Evolutionary conservation across 2,113 vertebrate genomes (phyloP), one percentile per base, ranked within the genome.

Genomic region (Castor canadensis): DNA sequence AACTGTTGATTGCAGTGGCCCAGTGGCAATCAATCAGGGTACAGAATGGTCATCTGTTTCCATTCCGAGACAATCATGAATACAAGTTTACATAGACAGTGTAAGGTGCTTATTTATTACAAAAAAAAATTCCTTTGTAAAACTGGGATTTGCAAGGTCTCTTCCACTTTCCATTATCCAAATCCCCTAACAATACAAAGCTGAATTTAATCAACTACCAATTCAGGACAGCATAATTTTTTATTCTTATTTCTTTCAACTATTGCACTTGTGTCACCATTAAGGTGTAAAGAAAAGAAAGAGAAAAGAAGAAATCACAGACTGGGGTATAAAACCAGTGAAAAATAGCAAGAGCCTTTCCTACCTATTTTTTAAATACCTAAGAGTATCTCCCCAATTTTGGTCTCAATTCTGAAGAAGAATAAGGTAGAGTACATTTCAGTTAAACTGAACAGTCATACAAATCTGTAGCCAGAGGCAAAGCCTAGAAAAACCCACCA

Each of bases 171-270:
- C 64, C 26, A 66, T 40, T 60, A 8, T 43, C 62, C 89, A 56
- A 76, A 15, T 30, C 15, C 1, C 13, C 32, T 71, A 54, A 75
- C 6, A 75, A 62, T 56, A 60, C 16, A 91, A 64, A 72, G 20
- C 19, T 64, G n/a, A 91, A 9, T 92, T 76, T 91, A 87, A 84
- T 95, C 58, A 92, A 64, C 47, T 89, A 47, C 19, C 38, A 94
- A n/a, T 83, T 93, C 35, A 95, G 22, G 26, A 86, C 43, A 77
- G 9, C 6, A 62, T 64, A 73, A 82, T 96, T 82, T 94, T 75
- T 82, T 82, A 87, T 71, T 87, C 45, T 87, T 75, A 86, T 75
- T 79, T 92, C 4, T 91, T 94, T 58, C 52, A 54, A 49, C n/a
- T 52, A 54, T 1, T 75, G 2, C 30, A 86, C 40, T 26, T n/a